These are phyloP conservation scores for Ariolimax columbianus DNA, from an alignment of 2,888 invertebrate species.

Conservation along the genomic window DNA sequence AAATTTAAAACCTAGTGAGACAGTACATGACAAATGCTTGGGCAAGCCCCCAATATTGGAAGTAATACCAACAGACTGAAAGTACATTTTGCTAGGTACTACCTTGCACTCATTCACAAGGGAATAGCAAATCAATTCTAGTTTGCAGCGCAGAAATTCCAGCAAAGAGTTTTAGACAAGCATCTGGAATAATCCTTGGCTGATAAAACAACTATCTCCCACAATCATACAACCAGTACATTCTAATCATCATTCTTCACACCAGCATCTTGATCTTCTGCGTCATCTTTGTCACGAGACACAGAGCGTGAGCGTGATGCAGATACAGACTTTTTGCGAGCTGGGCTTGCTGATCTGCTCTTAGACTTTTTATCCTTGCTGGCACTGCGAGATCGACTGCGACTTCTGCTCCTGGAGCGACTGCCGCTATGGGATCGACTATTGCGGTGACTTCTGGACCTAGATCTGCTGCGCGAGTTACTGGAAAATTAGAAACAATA, in stretches of 20 bases:
- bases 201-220: no score
- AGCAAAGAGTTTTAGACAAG: no score
- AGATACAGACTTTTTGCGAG: slow-evolving; percentile 53
- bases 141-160: no score
- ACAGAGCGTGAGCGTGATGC: slow-evolving; percentile 58
- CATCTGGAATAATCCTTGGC: not conserved
- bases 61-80: no score
- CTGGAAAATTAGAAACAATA: slow-evolving; percentile 15
- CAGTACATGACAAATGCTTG: no score
- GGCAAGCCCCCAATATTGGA: no score
- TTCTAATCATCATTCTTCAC: slow-evolving; percentile 41
- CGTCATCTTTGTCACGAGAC: slow-evolving; percentile 49
- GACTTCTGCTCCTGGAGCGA: slow-evolving; percentile 58
- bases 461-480: slow-evolving; percentile 85
- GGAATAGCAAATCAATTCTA: no score
- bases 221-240: not conserved
- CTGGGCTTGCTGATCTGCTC: slow-evolving; percentile 50
- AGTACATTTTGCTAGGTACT: no score
- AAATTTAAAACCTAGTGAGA: no score
- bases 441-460: slow-evolving; percentile 78
- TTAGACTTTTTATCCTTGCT: slow-evolving; percentile 56
- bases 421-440: slow-evolving; percentile 55
- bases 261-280: slow-evolving; percentile 40
- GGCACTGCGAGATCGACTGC: slow-evolving; percentile 80
- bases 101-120: no score